Conservation (phyloP, 1,140 invertebrate genomes). For the Listronotus oregonensis region DNA sequence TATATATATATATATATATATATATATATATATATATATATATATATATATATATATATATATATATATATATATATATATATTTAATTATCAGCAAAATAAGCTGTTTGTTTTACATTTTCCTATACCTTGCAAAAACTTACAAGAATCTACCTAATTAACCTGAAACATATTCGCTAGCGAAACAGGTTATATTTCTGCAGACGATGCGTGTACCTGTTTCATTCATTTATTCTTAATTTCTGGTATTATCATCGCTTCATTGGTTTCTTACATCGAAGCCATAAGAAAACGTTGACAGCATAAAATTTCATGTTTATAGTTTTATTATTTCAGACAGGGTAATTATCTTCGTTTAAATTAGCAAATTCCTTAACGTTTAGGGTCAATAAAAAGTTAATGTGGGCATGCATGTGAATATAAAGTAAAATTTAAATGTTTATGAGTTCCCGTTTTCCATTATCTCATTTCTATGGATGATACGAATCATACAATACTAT, state of each 20-base stretch:
- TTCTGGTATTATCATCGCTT: constrained; percentile 28
- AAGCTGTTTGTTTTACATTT: neutral
- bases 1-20: too few species aligned
- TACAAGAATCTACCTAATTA: constrained; percentile 1
- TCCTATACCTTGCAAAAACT: neutral
- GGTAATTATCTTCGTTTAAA: constrained; percentile 31
- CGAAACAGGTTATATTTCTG: constrained; percentile 13
- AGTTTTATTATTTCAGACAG: constrained; percentile 27
- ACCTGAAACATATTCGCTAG: constrained; percentile 8
- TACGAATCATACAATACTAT: too few species aligned
- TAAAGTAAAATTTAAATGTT: too few species aligned
- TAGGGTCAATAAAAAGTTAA: neutral
- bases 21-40: too few species aligned
- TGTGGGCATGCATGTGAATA: too few species aligned
- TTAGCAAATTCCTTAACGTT: constrained; percentile 23
- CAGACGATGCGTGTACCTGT: constrained; percentile 23
- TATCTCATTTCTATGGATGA: too few species aligned
- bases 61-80: neutral
- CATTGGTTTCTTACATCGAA: constrained; percentile 27
- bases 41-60: too few species aligned
- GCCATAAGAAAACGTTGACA: constrained; percentile 28
- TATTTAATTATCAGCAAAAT: neutral
- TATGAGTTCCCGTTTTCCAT: too few species aligned
- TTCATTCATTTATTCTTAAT: constrained; percentile 26
- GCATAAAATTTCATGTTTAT: constrained; percentile 30